Evolutionary conservation across 2,888 invertebrate species (phyloP).

Genomic region (Tromatobia lineatoria): DNA sequence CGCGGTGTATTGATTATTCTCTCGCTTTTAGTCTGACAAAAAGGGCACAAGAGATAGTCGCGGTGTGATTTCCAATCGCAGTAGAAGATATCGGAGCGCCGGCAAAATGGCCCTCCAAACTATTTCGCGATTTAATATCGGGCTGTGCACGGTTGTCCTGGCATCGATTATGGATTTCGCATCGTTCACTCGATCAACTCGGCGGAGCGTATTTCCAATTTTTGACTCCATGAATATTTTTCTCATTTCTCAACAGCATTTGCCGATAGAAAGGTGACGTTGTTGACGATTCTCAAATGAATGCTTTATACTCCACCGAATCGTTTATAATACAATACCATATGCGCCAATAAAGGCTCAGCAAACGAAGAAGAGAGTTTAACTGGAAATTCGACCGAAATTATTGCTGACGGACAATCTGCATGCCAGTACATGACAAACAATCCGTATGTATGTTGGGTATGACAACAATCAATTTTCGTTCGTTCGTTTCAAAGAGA

Average conservation of each 20-base stretch:
- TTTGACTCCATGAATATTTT: conserved; percentile 30
- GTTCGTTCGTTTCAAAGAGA: no score
- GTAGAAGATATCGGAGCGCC: not conserved
- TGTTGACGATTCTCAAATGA: not conserved
- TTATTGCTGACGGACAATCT: no score
- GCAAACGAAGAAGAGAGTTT: no score
- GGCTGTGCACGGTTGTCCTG: not conserved
- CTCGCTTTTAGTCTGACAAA: not conserved
- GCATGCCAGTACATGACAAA: no score
- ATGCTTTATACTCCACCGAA: conserved; percentile 4
- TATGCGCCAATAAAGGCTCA: not conserved
- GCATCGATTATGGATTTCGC: conserved; percentile 28
- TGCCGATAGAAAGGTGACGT: conserved; percentile 15
- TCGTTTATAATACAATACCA: not conserved
- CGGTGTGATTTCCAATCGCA: not conserved
- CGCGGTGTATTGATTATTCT: not conserved
- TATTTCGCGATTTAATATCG: conserved; percentile 26
- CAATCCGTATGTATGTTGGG: no score
- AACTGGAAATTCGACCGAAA: no score
- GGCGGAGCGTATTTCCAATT: conserved; percentile 28
- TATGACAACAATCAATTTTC: no score
- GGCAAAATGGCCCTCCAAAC: conserved; percentile 23
- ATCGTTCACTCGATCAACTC: conserved; percentile 31
- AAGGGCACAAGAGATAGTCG: not conserved
- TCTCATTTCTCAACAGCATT: conserved; percentile 15